These are phyloP conservation scores for Agrochola lota DNA, from an alignment of 2,888 invertebrate species.

Conservation along the genomic window DNA sequence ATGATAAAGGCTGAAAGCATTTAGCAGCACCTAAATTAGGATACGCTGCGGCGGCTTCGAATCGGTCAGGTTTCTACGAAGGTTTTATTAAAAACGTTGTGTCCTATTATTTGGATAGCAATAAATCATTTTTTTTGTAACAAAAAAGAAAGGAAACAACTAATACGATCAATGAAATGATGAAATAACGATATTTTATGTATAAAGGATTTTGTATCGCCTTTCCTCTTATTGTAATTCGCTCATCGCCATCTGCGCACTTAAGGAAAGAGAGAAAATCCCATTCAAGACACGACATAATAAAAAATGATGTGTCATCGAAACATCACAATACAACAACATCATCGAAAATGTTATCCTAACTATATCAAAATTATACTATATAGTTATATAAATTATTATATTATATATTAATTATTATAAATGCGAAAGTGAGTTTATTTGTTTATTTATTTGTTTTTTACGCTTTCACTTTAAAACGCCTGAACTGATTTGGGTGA, in stretches of 20 bases:
- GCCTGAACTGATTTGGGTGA: no score
- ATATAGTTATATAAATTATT: no score
- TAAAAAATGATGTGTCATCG: neutral
- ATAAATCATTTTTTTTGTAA: neutral
- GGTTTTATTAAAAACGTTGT: no score
- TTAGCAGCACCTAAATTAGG: neutral
- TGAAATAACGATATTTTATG: constrained; percentile 3
- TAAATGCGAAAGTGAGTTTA: no score
- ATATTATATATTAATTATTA: no score
- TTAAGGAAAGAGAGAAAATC: neutral
- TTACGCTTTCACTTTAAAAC: no score
- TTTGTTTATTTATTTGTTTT: no score
- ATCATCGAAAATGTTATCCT: no score
- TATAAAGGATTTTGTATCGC: neutral
- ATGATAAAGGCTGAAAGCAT: neutral
- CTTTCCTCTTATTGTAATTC: neutral
- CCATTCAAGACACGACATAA: neutral
- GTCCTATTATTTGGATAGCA: neutral
- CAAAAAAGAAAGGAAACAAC: neutral
- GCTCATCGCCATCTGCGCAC: neutral
- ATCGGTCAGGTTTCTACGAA: neutral
- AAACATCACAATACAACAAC: no score
- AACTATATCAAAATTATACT: no score
- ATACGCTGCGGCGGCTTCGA: no score
- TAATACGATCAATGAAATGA: neutral